phyloP scores from a whole-genome alignment of 2,888 invertebrate species.

The Pollenia amentaria region DNA sequence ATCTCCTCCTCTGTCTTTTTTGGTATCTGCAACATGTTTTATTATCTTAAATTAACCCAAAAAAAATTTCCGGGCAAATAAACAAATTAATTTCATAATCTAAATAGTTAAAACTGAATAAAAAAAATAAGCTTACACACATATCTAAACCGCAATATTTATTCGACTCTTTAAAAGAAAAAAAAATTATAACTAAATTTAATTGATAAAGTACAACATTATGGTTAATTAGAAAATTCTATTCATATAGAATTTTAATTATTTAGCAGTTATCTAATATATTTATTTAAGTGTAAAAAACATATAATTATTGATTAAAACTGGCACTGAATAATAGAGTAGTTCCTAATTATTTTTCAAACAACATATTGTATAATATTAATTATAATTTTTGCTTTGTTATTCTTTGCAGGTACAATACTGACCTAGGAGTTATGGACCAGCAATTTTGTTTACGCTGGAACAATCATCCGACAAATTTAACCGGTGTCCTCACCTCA shows the following conservation, averaged over 20 bases:
- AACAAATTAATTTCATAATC: constrained; percentile 55
- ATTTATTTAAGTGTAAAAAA: neutral
- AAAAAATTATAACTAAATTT: constrained; percentile 13
- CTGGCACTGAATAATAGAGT: neutral
- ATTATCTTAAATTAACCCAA: constrained; percentile 57
- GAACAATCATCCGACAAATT: constrained; percentile 96
- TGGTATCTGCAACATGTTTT: constrained; percentile 41
- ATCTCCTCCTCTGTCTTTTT: neutral
- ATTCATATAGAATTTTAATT: constrained; percentile 58
- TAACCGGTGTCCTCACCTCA: constrained; percentile 95
- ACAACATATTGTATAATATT: constrained; percentile 39
- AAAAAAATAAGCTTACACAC: neutral
- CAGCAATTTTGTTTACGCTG: constrained; percentile 96
- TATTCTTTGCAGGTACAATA: constrained; percentile 82
- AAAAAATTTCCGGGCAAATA: constrained; percentile 27
- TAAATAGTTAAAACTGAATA: constrained; percentile 29
- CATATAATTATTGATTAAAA: neutral
- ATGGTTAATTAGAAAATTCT: constrained; percentile 58
- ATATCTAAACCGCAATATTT: neutral
- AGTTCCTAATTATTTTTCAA: constrained; percentile 15
- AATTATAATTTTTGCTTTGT: constrained; percentile 16
- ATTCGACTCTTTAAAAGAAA: neutral
- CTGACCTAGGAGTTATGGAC: constrained; percentile 87
- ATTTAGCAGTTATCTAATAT: constrained; percentile 50
- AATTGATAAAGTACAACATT: constrained; percentile 52